Base-by-base conservation (phyloP, 2,797 vertebrate genomes). In the Sorex maritimensis region DNA sequence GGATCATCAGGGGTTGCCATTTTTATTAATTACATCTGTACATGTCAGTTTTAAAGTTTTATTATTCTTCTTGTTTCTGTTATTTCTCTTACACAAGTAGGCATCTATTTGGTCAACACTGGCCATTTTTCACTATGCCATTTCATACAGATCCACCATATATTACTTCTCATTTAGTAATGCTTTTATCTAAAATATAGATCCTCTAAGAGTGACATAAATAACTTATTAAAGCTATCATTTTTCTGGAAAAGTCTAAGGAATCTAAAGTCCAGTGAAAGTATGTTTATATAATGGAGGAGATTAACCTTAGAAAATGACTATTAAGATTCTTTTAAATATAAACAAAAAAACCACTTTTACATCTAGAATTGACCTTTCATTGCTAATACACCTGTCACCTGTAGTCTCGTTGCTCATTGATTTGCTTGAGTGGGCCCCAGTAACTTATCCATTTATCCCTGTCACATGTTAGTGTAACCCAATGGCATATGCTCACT, bases 241-340 rank as follows among this genome's bases (percentile, higher is more conserved):
- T 84, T 77, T 83, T 46, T 88, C 61, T 86, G 52, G 69, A 38
- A 90, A 85, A 88, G 4, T n/a, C 34, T 71, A 71, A 73, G 23
- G 1, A 1, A 80, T 13, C 4, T n/a, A 58, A 88, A 1, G 17
- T 49, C 30, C 44, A 82, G 6, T 13, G 15, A 92, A 67, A 90
- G 46, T 55, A 84, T 81, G 23, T 88, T 68, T 61, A 52, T 28
- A 23, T 34, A 3, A n/a, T 86, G 34, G n/a, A 77, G n/a, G 2
- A 81, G 1, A 61, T 46, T 81, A 55, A 28, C 15, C 10, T 30
- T 9, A 30, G 11, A 71, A 67, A 83, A 72, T 26, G 21, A 90
- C 21, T 88, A 55, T 52, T 44, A 77, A 73, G 12, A 79, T 3
- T 2, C 34, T 91, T 9, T 63, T 80, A 83, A 92, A n/a, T 24